Conservation (phyloP, 92 coral and sea anemone species). For the Zoanthus sociatus region DNA sequence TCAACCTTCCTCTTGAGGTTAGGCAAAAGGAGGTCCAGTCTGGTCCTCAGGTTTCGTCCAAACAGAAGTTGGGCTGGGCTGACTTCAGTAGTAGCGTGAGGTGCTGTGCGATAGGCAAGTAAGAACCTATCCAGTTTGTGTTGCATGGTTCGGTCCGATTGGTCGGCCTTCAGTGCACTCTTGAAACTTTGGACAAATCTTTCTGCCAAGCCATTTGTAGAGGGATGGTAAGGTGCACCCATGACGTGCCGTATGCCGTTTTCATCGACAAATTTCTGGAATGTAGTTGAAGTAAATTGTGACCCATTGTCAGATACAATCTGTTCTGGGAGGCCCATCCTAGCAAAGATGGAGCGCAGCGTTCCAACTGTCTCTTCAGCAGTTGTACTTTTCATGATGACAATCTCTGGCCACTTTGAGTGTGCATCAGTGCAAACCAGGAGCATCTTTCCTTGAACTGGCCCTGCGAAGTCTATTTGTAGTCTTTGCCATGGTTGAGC, state of each 20-base stretch:
- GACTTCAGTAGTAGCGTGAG: background rate
- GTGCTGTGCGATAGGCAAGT: slow-evolving; percentile 45
- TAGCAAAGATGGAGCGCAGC: slow-evolving; percentile 15
- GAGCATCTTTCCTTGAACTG: too few species aligned
- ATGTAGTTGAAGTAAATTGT: too few species aligned
- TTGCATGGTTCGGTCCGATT: background rate
- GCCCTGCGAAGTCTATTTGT: too few species aligned
- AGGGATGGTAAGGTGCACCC: background rate
- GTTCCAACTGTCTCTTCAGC: slow-evolving; percentile 44
- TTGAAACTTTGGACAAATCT: slow-evolving; percentile 58
- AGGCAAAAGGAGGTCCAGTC: too few species aligned
- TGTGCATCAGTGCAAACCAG: too few species aligned
- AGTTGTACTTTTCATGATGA: slow-evolving; percentile 45
- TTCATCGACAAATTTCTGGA: background rate
- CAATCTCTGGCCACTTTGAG: background rate
- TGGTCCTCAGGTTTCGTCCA: too few species aligned
- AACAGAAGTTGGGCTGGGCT: too few species aligned
- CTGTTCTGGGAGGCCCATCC: slow-evolving; percentile 31
- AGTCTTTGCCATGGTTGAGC: background rate
- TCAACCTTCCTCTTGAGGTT: too few species aligned
- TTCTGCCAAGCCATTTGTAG: slow-evolving; percentile 38
- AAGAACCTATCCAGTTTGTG: slow-evolving; percentile 52
- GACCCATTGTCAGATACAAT: too few species aligned
- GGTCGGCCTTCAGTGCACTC: slow-evolving; percentile 21
- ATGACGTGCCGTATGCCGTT: slow-evolving; percentile 37